phyloP scores from a whole-genome alignment of 2,888 invertebrate species.

The Drosophila meridionalis region DNA sequence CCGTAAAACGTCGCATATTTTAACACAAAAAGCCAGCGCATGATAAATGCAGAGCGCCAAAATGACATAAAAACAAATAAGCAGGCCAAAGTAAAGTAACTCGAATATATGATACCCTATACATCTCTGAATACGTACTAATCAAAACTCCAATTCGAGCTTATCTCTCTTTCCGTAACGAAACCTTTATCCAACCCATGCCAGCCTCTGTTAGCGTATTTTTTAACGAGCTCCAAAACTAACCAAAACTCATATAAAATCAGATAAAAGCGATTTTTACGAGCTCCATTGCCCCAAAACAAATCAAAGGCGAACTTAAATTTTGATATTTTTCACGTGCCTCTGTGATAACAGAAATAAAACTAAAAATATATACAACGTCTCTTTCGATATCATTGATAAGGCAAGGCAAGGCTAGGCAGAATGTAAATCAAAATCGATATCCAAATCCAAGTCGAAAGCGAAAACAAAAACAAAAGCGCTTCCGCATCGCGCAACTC shows the following conservation, averaged over 20 bases:
- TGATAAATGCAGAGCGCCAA: conserved; percentile 63
- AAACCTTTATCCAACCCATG: neutral
- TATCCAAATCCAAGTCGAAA: conserved; percentile 41
- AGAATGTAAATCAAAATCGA: conserved; percentile 32
- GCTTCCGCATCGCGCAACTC: conserved; percentile 73
- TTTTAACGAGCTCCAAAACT: conserved; percentile 68
- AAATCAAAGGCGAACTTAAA: conserved; percentile 38
- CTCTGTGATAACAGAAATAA: conserved; percentile 31
- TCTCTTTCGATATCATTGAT: conserved; percentile 49
- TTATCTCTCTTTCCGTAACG: neutral
- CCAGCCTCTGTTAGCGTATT: conserved; percentile 9
- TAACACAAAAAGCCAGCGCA: conserved; percentile 52
- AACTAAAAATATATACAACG: neutral
- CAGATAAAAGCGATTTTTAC: conserved; percentile 62
- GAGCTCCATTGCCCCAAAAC: conserved; percentile 23
- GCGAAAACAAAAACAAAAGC: conserved; percentile 48
- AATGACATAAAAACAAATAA: conserved; percentile 16
- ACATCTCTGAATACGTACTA: neutral
- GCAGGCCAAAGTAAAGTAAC: conserved; percentile 14
- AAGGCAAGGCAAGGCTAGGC: conserved; percentile 50
- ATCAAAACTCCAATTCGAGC: too few species aligned
- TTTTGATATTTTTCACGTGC: conserved; percentile 21
- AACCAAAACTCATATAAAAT: conserved; percentile 53
- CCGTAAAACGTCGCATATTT: conserved; percentile 57
- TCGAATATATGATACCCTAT: conserved; percentile 5